Evolutionary conservation across 2,888 invertebrate species (phyloP), one percentile per base, ranked within the genome.

Genomic region (Gandaritis pyraliata): DNA sequence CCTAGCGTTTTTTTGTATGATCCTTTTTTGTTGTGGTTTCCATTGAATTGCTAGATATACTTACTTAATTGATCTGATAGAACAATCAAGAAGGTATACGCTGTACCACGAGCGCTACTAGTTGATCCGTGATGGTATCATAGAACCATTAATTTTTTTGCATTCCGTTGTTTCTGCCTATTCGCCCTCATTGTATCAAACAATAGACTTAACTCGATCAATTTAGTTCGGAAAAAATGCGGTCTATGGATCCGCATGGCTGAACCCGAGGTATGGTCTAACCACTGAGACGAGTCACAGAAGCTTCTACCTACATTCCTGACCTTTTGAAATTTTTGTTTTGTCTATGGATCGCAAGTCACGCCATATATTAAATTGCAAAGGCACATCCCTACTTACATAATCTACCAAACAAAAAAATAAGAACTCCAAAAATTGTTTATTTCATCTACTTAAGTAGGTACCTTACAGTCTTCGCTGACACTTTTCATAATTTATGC

Each of bases 111-210:
- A 23, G 23, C 23, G 23, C 23, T 23, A 23, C 5, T 23, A 23
- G 23, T 23, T 23, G 23, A 23, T 23, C 6, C 23, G 23, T 6
- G 43, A 43, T 16, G 11, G 43, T 43, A 43, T 43, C 16, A 43
- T 43, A 16, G 8, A 33, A 45, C 41, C 4, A 46, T 10, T 46
- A n/a, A n/a, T 16, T 65, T 66, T 69, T 74, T 69, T 69, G 65
- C 41, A 48, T 53, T 43, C 49, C 43, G 53, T 54, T 59, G 39
- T 29, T 59, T 53, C 58, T 59, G 47, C 13, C 13, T 33, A 41
- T 23, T 43, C 13, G 58, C 33, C 53, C 52, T 49, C 36, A 49
- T 49, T 60, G 15, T 45, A 30, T 29, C 33, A 54, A 49, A 60
- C 59, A 60, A 59, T 59, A 59, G 59, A 43, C 43, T 8, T 41